Percentiles rank a stretch among this genome's conserved stretches.
phyloP scores from a whole-genome alignment of 2,797 vertebrate genomes.

The Euphonia xanthogaster region DNA sequence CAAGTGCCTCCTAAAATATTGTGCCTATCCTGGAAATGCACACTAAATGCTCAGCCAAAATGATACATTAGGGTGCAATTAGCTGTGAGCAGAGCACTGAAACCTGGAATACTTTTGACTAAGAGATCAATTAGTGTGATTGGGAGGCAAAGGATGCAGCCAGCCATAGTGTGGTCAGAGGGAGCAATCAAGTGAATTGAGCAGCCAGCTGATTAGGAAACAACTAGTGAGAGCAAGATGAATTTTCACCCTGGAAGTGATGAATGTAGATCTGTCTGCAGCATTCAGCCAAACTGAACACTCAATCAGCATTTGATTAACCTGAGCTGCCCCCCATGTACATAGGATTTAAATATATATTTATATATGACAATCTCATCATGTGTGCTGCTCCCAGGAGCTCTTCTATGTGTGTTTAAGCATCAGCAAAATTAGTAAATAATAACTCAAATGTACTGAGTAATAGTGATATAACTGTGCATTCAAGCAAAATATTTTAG shows the following conservation, averaged over 20 bases:
- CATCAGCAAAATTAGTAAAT: not conserved
- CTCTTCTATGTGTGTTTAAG: not conserved
- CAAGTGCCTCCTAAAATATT: constrained; percentile 1
- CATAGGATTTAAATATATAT: not conserved
- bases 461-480: not conserved
- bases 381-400: not conserved
- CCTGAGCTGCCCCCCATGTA: not conserved
- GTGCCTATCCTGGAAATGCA: not conserved
- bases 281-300: not conserved
- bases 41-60: not conserved
- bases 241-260: constrained; percentile 20
- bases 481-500: not conserved
- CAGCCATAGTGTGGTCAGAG: not conserved
- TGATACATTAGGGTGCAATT: not conserved
- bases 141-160: not conserved
- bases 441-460: not conserved
- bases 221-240: not conserved
- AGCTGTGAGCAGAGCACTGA: not conserved
- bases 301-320: not conserved
- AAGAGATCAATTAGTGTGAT: not conserved
- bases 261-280: not conserved
- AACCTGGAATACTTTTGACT: constrained; percentile 13
- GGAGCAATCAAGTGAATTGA: constrained; percentile 34
- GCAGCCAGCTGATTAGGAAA: constrained; percentile 1
- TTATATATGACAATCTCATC: not conserved